Conservation (phyloP, 2,888 invertebrate species). For the Apodemia hepburni region DNA sequence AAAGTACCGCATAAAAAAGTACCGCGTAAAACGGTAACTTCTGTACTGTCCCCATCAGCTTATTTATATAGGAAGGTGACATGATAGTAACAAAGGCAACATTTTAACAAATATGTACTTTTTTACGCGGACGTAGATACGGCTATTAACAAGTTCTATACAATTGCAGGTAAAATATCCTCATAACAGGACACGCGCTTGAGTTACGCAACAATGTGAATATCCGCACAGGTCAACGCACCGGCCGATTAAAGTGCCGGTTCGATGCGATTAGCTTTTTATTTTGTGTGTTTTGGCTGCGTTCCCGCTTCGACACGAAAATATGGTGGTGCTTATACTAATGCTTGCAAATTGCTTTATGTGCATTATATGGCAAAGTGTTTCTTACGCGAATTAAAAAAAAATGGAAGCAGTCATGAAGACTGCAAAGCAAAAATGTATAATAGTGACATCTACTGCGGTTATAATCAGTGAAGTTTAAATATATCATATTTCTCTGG, state of each 20-base stretch:
- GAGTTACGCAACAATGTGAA: slow-evolving; percentile 53
- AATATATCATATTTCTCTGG: no score
- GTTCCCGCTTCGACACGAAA: slow-evolving; percentile 25
- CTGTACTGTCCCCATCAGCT: slow-evolving; percentile 44
- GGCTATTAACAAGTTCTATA: not conserved
- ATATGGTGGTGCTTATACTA: slow-evolving; percentile 3
- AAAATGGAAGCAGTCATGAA: no score
- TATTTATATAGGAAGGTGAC: no score
- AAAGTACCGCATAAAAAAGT: no score
- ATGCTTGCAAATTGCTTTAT: slow-evolving; percentile 7
- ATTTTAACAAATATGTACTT: no score
- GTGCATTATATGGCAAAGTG: no score
- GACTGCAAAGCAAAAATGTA: no score
- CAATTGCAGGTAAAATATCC: slow-evolving; percentile 7
- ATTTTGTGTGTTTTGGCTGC: slow-evolving; percentile 33
- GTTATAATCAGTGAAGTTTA: no score
- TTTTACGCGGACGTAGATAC: not conserved
- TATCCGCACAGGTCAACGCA: slow-evolving; percentile 51
- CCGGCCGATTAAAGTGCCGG: slow-evolving; percentile 51
- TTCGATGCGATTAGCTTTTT: slow-evolving; percentile 33
- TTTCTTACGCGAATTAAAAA: no score
- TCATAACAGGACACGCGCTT: slow-evolving; percentile 36
- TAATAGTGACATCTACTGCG: no score
- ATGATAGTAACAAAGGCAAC: no score
- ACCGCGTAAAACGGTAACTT: no score